Base-by-base conservation (phyloP, 1,140 invertebrate genomes). In the Pseudomyrmex dendroicus region DNA sequence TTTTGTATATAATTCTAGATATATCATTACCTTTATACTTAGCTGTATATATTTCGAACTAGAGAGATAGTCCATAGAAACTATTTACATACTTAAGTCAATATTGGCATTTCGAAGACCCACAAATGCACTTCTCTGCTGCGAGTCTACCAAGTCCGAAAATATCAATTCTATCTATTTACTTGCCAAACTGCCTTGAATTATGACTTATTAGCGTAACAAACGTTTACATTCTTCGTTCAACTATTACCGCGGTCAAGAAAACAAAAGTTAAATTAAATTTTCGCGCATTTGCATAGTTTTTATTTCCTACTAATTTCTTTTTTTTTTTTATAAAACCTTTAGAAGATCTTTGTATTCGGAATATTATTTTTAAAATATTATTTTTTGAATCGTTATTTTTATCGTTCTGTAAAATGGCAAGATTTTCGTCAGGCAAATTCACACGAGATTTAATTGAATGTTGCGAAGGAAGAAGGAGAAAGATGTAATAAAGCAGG, bases 191-290 rank as follows among this genome's bases (percentile, higher is more conserved):
- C 66, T 12, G 10, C 9, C 44, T 70, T 35, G 20, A 54, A 70
- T 80, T 80, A 80, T 70, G 20, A 70, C 66, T 80, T 80, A 70
- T 70, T 70, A 25, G 44, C n/a, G 66, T 70, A 80, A 80, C 66
- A 54, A 70, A 57, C 44, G 25, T 78, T 78, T 78, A 4, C 44
- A 70, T 12, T 20, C 12, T 70, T 8, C 54, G 20, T 46, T 61
- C 35, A 59, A 72, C 22, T 50, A 50, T 72, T 44, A 1, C 35
- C 25, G 15, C 2, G 2, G 5, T 25, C 15, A 12, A 2, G 15
- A 25, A 61, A 10, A 20, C 57, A 46, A 46, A 68, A 25, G 17
- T 77, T 67, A 68, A 80, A 59, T 78, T n/a, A 13, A 68, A 78
- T 78, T 54, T 48, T 78, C 20, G 8, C 20, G 8, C 64, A 10